These are phyloP conservation scores for Parasteatoda tepidariorum DNA, from an alignment of 1,140 invertebrate genomes.

Conservation along the genomic window DNA sequence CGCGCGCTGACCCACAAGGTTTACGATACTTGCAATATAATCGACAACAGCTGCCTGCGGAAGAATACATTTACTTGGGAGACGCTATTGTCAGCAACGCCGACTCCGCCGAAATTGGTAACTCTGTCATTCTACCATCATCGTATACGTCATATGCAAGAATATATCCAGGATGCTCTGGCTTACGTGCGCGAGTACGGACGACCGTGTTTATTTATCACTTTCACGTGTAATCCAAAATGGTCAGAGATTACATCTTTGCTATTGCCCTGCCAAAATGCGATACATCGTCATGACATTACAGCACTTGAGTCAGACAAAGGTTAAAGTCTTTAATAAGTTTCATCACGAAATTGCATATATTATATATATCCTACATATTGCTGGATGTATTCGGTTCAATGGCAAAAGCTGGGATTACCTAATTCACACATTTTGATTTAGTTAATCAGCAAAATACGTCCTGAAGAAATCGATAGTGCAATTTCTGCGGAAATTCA, in stretches of 20 bases:
- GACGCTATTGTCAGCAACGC: too few species aligned
- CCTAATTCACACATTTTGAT: constrained; percentile 69
- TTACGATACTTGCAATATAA: too few species aligned
- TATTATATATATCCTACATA: too few species aligned
- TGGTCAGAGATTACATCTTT: constrained; percentile 69
- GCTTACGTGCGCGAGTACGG: constrained; percentile 65
- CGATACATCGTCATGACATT: constrained; percentile 60
- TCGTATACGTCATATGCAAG: constrained; percentile 46
- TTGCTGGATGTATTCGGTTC: constrained; percentile 29
- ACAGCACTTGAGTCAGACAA: not conserved
- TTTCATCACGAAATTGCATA: not conserved
- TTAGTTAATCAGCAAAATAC: constrained; percentile 53
- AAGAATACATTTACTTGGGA: too few species aligned
- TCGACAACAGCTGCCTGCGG: too few species aligned
- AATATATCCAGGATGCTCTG: constrained; percentile 66
- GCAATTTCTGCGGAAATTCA: constrained; percentile 71
- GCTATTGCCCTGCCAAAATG: constrained; percentile 64
- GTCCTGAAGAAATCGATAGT: constrained; percentile 68
- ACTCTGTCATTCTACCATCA: constrained; percentile 10
- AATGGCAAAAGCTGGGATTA: constrained; percentile 69
- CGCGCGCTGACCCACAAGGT: too few species aligned
- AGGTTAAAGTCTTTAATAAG: not conserved
- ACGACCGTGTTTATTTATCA: constrained; percentile 69
- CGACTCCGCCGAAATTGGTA: constrained; percentile 21
- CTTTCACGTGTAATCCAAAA: constrained; percentile 70